Evolutionary conservation across 1,140 invertebrate species (phyloP).

Genomic region (Cheumatopsyche charites): DNA sequence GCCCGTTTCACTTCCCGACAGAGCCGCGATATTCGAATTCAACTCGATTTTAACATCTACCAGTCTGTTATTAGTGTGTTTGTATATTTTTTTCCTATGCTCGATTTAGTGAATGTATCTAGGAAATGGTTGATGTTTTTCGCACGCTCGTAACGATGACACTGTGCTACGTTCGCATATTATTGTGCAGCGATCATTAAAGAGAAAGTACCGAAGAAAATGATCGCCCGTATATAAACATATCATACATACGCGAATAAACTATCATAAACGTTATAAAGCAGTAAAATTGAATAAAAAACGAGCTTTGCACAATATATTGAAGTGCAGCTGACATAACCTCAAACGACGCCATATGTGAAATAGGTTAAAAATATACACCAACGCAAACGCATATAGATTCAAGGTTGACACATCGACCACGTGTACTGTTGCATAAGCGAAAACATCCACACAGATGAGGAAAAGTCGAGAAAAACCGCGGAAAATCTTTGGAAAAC

Average conservation of each 20-base stretch:
- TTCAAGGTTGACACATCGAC: no score
- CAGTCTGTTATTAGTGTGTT: no score
- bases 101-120: neutral
- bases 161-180: conserved; percentile 2
- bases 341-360: no score
- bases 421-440: no score
- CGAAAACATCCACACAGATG: no score
- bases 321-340: no score
- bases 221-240: conserved; percentile 6
- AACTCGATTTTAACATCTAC: no score
- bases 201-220: conserved; percentile 22
- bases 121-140: conserved; percentile 13
- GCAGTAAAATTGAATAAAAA: neutral
- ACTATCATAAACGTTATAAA: neutral
- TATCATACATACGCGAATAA: neutral
- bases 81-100: no score
- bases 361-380: no score
- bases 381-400: no score
- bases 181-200: conserved; percentile 20
- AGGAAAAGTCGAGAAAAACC: neutral
- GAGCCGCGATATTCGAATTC: no score
- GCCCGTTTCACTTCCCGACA: neutral
- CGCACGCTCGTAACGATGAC: conserved; percentile 15
- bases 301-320: no score
- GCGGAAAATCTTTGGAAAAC: neutral